A percentile compares a stretch with the other conserved stretches of the same genome.
These are phyloP conservation scores for Clarias macrocephalus DNA, from an alignment of 2,113 vertebrate species.

Conservation along the genomic window DNA sequence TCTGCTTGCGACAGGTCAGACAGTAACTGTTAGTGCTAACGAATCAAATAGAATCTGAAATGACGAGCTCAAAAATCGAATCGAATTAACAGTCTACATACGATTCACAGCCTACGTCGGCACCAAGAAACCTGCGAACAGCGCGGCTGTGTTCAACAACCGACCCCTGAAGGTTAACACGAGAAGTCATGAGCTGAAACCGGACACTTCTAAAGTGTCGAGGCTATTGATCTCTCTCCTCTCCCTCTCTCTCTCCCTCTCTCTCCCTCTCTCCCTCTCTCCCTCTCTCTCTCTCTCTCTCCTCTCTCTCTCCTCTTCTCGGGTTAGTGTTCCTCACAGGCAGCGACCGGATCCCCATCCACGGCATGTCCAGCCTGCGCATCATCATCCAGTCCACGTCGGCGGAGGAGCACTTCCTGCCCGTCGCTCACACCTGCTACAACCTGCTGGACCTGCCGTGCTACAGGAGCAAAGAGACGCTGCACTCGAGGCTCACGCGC, in stretches of 20 bases:
- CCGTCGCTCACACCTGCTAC: slow-evolving; percentile 96
- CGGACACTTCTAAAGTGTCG: not conserved
- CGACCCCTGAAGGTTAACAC: not conserved
- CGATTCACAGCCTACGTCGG: too few species aligned
- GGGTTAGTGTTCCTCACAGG: slow-evolving; percentile 90
- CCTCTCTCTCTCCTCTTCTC: not conserved
- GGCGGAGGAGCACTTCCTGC: slow-evolving; percentile 86
- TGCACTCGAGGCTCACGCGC: slow-evolving; percentile 81
- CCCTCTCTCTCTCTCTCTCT: not conserved
- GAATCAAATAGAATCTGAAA: too few species aligned
- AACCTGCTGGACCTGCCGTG: slow-evolving; percentile 95
- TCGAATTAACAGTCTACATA: too few species aligned
- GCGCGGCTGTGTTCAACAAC: not conserved
- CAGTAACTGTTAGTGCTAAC: too few species aligned
- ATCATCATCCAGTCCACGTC: slow-evolving; percentile 91
- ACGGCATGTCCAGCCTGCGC: slow-evolving; percentile 92
- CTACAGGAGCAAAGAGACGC: slow-evolving; percentile 90
- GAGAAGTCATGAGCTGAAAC: not conserved
- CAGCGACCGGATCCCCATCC: slow-evolving; percentile 97
- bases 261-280: not conserved
- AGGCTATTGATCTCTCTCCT: not conserved
- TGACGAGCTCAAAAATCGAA: too few species aligned
- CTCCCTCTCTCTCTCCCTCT: too few species aligned
- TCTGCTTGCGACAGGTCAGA: too few species aligned
- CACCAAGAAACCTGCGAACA: not conserved